Evolutionary conservation across 2,113 vertebrate genomes (phyloP), one percentile per base, ranked within the genome.

Genomic region (Protomyctophum bolini): DNA sequence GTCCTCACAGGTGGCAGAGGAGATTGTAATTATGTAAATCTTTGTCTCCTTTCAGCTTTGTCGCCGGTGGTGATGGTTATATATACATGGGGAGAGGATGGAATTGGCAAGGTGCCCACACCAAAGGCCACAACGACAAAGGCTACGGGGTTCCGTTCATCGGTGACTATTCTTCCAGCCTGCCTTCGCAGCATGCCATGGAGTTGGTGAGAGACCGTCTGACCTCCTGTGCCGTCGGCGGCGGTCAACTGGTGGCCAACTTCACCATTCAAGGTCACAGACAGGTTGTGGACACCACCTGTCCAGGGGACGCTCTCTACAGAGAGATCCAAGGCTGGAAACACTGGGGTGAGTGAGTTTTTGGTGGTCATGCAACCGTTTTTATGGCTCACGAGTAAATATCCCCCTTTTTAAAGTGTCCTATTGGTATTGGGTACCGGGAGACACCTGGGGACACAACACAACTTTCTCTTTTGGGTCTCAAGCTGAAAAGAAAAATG

Each of bases 31-130:
- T 6, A 4, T 41, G 5, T 41, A 41, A 41, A 41, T 41, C 33
- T 2, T 6, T 75, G 29, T 6, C 8, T 56, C 54, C 63, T 10
- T 3, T 0, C 77, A 98, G 97, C 84, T 98, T 96, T 2, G 92
- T 97, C 15, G 94, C 92, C 2, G 97, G 97, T 1, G 94, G 94
- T 0, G 96, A 98, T 0, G 96, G 97, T 2, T 89, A 94, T 79
- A 60, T 98, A 49, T 97, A 98, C 10, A 92, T 96, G 79, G 97
- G 97, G 0, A 92, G 96, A 0, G 94, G 97, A 0, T 98, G 96
- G 96, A 62, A 77, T 50, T 91, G 92, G 94, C 89, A 81, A 0
- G 97, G 97, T 0, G 95, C 96, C 28, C 96, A 97, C 90, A 97
- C 96, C 11, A 77, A 58, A 0, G 93, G 94, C 7, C 82, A 96